Conservation (phyloP, 2,888 invertebrate species). For the Drosophila fungiperda region DNA sequence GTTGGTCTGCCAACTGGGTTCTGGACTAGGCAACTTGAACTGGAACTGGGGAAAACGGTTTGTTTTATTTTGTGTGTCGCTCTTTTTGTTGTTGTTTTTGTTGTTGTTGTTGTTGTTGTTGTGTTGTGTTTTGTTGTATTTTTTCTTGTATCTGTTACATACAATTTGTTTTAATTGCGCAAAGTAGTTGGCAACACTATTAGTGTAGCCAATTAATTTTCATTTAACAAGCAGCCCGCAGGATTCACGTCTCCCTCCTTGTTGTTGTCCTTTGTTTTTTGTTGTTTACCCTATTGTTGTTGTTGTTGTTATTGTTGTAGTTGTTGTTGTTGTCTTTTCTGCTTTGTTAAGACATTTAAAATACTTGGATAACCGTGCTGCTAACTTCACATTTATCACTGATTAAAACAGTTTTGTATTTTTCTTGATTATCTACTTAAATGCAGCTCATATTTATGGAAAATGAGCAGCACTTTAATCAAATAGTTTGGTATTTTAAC, state of each 20-base stretch:
- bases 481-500: neutral
- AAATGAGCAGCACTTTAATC: neutral
- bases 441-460: conserved; percentile 28
- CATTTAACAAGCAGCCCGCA: conserved; percentile 68
- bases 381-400: conserved; percentile 60
- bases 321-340: conserved; percentile 22
- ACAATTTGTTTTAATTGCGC: conserved; percentile 82
- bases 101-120: conserved; percentile 4
- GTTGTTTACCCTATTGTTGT: conserved; percentile 14
- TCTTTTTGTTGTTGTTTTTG: conserved; percentile 2
- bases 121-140: conserved; percentile 8
- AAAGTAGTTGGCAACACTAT: conserved; percentile 75
- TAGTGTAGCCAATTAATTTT: conserved; percentile 78
- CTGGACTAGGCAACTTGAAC: conserved; percentile 12
- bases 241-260: conserved; percentile 51
- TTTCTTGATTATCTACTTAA: conserved; percentile 42
- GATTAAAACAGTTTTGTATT: conserved; percentile 48
- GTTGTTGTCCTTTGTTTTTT: conserved; percentile 17
- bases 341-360: conserved; percentile 61
- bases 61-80: conserved; percentile 13
- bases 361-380: conserved; percentile 32
- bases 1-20: conserved; percentile 36
- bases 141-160: conserved; percentile 69
- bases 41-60: conserved; percentile 31
- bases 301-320: conserved; percentile 14